Evolutionary conservation across 2,888 invertebrate genomes (phyloP), one percentile per base, ranked within the genome.

Genomic region (Frankliniella intonsa): DNA sequence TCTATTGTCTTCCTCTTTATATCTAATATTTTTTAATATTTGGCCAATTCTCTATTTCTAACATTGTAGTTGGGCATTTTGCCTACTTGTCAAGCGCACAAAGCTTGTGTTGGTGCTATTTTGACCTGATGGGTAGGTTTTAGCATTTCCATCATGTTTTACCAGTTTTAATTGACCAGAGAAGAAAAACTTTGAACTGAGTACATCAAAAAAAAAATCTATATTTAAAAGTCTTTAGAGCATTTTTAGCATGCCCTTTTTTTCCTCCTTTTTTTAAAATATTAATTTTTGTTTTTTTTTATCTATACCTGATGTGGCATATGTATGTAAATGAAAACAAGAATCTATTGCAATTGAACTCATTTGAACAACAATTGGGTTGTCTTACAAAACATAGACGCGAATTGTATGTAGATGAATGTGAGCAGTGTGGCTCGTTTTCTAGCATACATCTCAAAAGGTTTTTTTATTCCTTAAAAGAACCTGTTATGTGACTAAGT

Each of bases 11-110:
- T 76, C 25, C 69, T 25, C 69, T 22, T 69, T 38, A n/a, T 22
- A 22, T 25, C 10, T 25, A 22, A 76, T 22, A 22, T 76, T 76
- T 69, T 25, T 76, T 22, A 11, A 25, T 25, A 7, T 9, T 69
- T 22, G 10, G 69, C 69, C 69, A 76, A 22, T 12, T 25, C 22
- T 76, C 69, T 76, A 25, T 25, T 76, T 38, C 22, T 12, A 25
- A 25, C 25, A 10, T 25, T 25, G 22, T n/a, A 22, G 69, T 76
- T 22, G 11, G 69, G 69, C 69, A 3, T 76, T 22, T 76, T 76
- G 69, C 69, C 69, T 76, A 25, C 69, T 76, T 22, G 25, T 76
- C 12, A 76, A 76, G 69, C 69, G 69, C 69, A 76, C 69, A 76
- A 76, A 76, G 69, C 69, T 76, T 76, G 22, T 22, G 25, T 76